Percentiles rank a stretch among this genome's conserved stretches.
Evolutionary conservation across 2,797 vertebrate species (phyloP).

Genomic region (Oreochromis grahami): DNA sequence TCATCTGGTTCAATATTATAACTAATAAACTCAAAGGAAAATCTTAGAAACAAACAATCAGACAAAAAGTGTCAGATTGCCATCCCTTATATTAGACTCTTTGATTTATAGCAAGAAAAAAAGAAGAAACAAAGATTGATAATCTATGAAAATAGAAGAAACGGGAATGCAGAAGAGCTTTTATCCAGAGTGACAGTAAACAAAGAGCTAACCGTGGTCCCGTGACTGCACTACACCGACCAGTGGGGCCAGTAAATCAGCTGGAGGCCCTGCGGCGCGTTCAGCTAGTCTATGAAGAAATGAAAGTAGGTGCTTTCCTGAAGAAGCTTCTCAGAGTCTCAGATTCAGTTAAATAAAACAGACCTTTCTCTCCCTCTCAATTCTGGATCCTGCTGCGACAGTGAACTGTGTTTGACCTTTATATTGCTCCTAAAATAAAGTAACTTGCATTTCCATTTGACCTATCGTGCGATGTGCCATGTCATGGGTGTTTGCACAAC

Average conservation of each 20-base stretch:
- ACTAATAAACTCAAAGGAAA: background rate
- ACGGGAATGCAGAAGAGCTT: background rate
- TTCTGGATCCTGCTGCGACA: background rate
- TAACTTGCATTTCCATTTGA: background rate
- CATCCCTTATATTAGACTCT: background rate
- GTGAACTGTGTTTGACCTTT: background rate
- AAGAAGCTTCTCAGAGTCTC: background rate
- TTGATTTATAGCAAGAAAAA: background rate
- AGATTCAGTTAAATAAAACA: background rate
- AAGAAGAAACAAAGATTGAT: background rate
- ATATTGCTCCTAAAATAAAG: background rate
- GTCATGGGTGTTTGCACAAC: background rate
- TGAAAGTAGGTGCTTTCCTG: background rate
- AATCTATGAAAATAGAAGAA: background rate
- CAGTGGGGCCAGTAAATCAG: background rate
- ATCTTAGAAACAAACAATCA: background rate
- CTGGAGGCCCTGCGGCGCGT: background rate
- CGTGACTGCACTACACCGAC: constrained; percentile 20
- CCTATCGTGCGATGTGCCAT: background rate
- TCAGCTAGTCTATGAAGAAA: background rate
- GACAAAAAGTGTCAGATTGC: background rate
- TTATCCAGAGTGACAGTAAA: constrained; percentile 20
- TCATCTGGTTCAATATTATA: background rate
- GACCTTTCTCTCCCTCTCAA: background rate
- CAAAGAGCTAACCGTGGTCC: constrained; percentile 25